phyloP scores from a whole-genome alignment of 2,888 invertebrate genomes.

The Autographa pulchrina region DNA sequence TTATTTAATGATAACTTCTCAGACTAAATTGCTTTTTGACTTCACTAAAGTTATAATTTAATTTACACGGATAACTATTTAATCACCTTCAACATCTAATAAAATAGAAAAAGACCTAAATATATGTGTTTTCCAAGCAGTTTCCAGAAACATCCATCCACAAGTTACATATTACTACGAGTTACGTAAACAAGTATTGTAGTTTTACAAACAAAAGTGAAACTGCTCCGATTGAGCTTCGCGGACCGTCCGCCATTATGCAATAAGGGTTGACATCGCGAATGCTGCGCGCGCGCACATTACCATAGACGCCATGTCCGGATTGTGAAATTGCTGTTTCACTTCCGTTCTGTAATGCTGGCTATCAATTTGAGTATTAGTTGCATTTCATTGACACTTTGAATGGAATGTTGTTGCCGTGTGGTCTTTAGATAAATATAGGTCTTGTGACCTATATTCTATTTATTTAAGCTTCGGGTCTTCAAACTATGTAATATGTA shows the following conservation, averaged over 20 bases:
- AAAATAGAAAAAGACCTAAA: no score
- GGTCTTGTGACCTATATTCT: not conserved
- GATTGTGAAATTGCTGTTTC: slow-evolving; percentile 86
- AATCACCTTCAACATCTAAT: no score
- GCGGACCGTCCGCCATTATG: slow-evolving; percentile 81
- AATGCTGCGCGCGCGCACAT: slow-evolving; percentile 71
- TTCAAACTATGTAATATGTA: no score
- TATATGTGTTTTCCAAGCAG: not conserved
- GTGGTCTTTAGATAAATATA: not conserved
- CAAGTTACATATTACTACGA: slow-evolving; percentile 48
- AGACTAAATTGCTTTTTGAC: no score
- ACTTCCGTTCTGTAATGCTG: slow-evolving; percentile 76
- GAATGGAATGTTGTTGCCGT: not conserved
- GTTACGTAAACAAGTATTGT: slow-evolving; percentile 41
- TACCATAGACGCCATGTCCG: slow-evolving; percentile 80
- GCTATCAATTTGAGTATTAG: slow-evolving; percentile 36
- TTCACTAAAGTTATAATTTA: no score
- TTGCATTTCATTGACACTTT: slow-evolving; percentile 22
- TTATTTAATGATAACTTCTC: no score
- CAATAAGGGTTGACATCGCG: slow-evolving; percentile 81
- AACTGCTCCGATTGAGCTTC: slow-evolving; percentile 79
- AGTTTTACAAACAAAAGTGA: slow-evolving; percentile 78
- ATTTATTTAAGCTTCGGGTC: no score
- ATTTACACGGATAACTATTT: no score
- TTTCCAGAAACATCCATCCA: not conserved